Evolutionary conservation across 2,888 invertebrate species (phyloP), one percentile per base, ranked within the genome.

Genomic region (Drosophila planitibia): DNA sequence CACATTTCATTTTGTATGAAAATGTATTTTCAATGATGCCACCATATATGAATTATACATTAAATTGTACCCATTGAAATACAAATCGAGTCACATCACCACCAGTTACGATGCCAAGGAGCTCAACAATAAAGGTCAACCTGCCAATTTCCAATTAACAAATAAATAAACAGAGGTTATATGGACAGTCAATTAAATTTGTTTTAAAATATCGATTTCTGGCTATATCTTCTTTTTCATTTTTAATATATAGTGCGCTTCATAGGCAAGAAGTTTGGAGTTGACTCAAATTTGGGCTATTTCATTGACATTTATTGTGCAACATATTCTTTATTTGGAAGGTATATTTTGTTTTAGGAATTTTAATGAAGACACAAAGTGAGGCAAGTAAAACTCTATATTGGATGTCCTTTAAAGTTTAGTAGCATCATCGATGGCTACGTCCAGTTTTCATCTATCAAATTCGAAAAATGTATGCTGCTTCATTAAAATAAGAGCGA

Each of bases 251-350:
- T 7, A 22, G 4, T 22, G 14, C 14, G 14, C 7, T 4, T 14
- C 6, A n/a, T 3, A 12, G 6, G 7, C 6, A 22, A 22, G 6
- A 14, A 22, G 0, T 22, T 22, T 44, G 44, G 3, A 44, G 0
- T 14, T 22, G 3, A 3, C 12, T 44, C 1, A 12, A 44, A 12
- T 44, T 22, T 44, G 6, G 12, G 12, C 7, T 22, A 22, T 14
- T 7, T 44, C 6, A n/a, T 44, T 44, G 6, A 6, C 6, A 44
- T 44, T 44, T 44, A n/a, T 12, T 44, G 12, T n/a, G n/a, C 12
- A 12, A 6, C n/a, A 12, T n/a, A 0, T 6, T 6, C n/a, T n/a
- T n/a, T 12, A n/a, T 3, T n/a, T 44, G 44, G 0, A 1, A 14
- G 6, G 1, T 1, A 6, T 22, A 22, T 14, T 44, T 44, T 7